A percentile compares a stretch with the other conserved stretches of the same genome.
Evolutionary conservation across 2,888 invertebrate genomes (phyloP).

Genomic region (Iselma pallidipennis): DNA sequence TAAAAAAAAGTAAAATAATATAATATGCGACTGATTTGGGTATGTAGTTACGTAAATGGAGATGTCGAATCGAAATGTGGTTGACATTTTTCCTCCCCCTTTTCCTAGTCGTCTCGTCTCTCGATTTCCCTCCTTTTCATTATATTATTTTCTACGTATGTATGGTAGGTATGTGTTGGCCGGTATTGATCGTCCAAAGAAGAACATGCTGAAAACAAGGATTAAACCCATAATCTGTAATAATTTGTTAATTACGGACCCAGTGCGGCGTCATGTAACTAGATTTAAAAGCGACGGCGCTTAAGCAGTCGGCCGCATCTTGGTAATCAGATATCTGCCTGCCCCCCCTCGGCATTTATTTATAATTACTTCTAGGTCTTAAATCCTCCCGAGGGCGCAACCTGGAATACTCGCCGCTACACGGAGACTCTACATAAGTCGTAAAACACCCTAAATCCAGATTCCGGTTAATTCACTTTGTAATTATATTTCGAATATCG

Average conservation of each 20-base stretch:
- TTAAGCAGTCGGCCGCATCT: constrained; percentile 49
- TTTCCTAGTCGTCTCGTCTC: too few relatives aligned
- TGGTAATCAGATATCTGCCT: constrained; percentile 54
- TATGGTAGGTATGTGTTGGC: neutral
- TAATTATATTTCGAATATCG: constrained; percentile 16
- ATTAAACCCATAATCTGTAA: constrained; percentile 41
- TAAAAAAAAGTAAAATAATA: too few relatives aligned
- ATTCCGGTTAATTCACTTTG: constrained; percentile 15
- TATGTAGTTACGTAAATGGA: too few relatives aligned
- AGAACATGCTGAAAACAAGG: constrained; percentile 19
- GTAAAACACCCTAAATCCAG: constrained; percentile 13
- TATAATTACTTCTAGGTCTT: constrained; percentile 53
- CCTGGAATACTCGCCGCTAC: constrained; percentile 13
- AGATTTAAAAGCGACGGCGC: constrained; percentile 55
- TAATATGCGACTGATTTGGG: too few relatives aligned
- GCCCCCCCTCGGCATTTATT: constrained; percentile 51
- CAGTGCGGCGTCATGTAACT: constrained; percentile 53
- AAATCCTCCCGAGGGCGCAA: constrained; percentile 28
- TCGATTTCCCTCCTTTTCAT: too few relatives aligned
- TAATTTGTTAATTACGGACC: constrained; percentile 57
- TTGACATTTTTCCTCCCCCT: too few relatives aligned
- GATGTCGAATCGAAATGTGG: too few relatives aligned
- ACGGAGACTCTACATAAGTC: neutral
- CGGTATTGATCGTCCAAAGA: neutral
- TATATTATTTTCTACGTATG: too few relatives aligned